Evolutionary conservation across 30 jellyfish, hydroid and myxozoan genomes (phyloP).

Genomic region (Sanderia malayensis): DNA sequence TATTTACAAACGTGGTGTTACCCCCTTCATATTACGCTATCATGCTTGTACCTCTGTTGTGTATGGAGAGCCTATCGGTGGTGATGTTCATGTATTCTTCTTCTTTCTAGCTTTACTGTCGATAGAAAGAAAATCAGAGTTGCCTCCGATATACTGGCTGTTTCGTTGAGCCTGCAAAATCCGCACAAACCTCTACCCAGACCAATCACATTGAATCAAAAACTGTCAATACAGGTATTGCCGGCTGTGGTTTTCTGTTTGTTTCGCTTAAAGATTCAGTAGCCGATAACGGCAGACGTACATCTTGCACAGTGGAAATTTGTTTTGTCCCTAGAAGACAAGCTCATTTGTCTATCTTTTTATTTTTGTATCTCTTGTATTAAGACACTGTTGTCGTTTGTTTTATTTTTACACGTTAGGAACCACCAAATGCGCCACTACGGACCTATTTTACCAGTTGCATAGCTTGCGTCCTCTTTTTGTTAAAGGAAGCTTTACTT

Average conservation of each 20-base stretch:
- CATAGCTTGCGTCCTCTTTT: neutral
- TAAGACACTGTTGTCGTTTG: no score
- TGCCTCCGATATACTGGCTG: neutral
- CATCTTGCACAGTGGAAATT: neutral
- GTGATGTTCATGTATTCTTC: no score
- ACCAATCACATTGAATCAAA: constrained; percentile 4
- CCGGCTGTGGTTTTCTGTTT: no score
- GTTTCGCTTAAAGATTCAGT: no score
- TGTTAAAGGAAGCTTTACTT: neutral
- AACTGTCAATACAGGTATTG: constrained; percentile 3
- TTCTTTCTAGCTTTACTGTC: neutral
- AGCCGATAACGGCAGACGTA: no score
- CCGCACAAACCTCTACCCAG: neutral
- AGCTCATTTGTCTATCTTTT: neutral
- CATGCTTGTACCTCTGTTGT: no score
- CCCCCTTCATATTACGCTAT: no score
- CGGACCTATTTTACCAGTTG: neutral
- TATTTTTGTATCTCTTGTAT: neutral
- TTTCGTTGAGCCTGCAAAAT: neutral
- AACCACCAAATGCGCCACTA: no score
- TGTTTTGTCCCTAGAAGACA: neutral
- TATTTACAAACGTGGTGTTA: no score
- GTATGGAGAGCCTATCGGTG: no score
- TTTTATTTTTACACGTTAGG: no score
- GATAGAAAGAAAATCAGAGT: constrained; percentile 3